Evolutionary conservation across 35 echinoderm and acorn worm genomes (phyloP), one percentile per base, ranked within the genome.

Genomic region (Patiria miniata): DNA sequence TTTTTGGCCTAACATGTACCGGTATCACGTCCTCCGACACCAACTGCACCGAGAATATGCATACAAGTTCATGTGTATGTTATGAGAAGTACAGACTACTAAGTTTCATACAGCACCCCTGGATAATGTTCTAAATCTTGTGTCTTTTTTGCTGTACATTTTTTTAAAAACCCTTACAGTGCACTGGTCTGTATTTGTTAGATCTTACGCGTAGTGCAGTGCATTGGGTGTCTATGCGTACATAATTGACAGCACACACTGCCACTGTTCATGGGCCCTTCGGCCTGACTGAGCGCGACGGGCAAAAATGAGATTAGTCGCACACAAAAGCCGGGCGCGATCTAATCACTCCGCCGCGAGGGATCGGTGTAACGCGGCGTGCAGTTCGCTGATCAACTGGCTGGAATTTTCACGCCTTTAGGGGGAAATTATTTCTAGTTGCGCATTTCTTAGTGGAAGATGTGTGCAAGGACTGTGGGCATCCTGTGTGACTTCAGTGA

Each of bases 351-450:
- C 42, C 29, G 29, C 65, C 65, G 65, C 34, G 19, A 73, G 65
- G 14, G 8, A 73, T 73, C 65, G 34, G 65, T 73, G 65, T 73
- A 73, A 73, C 34, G 65, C 65, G 29, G 65, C 65, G 34, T 73
- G 65, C 65, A 73, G 65, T 73, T 34, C 29, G 19, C 42, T 23
- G 26, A 73, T 36, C 65, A 36, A 30, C 26, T 14, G 65, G 65
- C 14, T 14, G 14, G 34, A 34, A 73, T 14, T 73, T 26, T 26
- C 65, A 73, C 65, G 26, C 65, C 65, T 26, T 26, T 34, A 15
- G 65, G 26, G 65, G 65, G 8, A 47, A 73, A 32, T 73, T 73
- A 73, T 73, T 73, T 73, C 65, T 36, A 47, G 42, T 47, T 47
- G 65, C 23, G 34, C 23, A 26, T 73, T 73, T 32, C 8, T 73